These are phyloP conservation scores for Myiotriccus ornatus DNA, from an alignment of 2,797 vertebrate genomes.

Conservation along the genomic window DNA sequence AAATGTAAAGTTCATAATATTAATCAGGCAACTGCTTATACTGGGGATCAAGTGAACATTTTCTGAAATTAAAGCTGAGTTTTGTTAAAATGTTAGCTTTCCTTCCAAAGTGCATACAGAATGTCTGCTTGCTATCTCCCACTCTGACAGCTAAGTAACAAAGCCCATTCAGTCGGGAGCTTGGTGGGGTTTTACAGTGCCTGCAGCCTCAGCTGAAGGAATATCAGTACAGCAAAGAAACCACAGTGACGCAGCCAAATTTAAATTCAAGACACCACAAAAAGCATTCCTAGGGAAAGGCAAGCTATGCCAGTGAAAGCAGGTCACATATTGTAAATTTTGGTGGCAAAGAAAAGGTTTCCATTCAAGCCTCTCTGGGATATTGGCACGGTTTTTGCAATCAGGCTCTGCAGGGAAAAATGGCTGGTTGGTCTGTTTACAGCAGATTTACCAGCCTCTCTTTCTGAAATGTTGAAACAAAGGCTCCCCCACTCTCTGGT, in stretches of 20 bases:
- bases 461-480: constrained; percentile 16
- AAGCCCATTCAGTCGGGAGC: neutral
- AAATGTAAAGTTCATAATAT: constrained; percentile 71
- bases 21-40: constrained; percentile 70
- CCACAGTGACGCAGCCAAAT: neutral
- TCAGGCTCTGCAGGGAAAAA: constrained; percentile 2
- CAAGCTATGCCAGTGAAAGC: constrained; percentile 31
- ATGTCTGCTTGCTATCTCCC: neutral
- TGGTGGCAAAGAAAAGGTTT: constrained; percentile 21
- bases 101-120: neutral
- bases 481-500: neutral
- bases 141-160: neutral
- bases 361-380: constrained; percentile 8
- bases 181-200: neutral
- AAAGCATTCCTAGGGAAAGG: neutral
- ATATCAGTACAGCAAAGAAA: neutral
- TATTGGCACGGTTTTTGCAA: neutral
- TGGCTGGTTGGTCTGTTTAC: constrained; percentile 12
- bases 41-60: constrained; percentile 37
- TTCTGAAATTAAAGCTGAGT: constrained; percentile 48
- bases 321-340: constrained; percentile 31
- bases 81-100: constrained; percentile 41
- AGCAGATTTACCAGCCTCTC: neutral
- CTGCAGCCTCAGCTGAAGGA: constrained; percentile 2
- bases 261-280: neutral